phyloP scores from a whole-genome alignment of 35 echinoderm and acorn worm genomes.

The Apostichopus parvimensis region DNA sequence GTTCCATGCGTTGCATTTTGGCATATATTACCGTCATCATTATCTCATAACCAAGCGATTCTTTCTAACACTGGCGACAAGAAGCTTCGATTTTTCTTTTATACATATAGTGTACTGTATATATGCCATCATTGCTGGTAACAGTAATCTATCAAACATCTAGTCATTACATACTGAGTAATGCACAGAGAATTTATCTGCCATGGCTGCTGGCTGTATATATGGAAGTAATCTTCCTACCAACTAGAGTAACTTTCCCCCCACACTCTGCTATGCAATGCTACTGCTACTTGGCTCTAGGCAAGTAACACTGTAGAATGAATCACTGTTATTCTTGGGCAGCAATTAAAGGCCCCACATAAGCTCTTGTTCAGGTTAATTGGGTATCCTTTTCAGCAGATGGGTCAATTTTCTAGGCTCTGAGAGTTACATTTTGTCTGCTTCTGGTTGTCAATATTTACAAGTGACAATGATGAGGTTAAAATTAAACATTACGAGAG shows the following conservation, averaged over 20 bases:
- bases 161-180: no score
- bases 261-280: not conserved
- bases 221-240: no score
- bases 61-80: no score
- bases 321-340: slow-evolving; percentile 4
- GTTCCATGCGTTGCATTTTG: no score
- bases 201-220: no score
- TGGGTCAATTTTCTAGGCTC: not conserved
- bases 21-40: no score
- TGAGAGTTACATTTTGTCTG: not conserved
- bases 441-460: not conserved
- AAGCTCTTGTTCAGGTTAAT: slow-evolving; percentile 13
- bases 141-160: no score
- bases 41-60: no score
- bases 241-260: not conserved
- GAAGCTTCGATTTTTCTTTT: no score
- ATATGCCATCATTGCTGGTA: no score
- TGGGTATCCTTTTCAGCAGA: not conserved
- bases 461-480: not conserved
- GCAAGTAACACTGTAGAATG: not conserved
- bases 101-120: no score
- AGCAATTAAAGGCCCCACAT: slow-evolving; percentile 12
- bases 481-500: not conserved
- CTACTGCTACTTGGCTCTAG: not conserved
- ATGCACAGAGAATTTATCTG: no score